Conservation (phyloP, 2,113 vertebrate species). For the Girardinichthys multiradiatus region DNA sequence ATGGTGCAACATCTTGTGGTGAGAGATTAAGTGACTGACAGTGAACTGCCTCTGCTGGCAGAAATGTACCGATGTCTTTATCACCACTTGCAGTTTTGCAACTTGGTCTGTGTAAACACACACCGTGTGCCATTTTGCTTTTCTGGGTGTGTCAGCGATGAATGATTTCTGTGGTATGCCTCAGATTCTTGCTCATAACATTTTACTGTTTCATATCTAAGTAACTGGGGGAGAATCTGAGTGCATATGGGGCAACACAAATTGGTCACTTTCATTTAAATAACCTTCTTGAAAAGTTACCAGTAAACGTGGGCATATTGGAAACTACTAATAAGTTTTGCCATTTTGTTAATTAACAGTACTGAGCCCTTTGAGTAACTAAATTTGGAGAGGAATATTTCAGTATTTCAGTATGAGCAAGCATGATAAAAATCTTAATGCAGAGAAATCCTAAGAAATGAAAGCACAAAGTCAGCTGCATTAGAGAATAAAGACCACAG, state of each 20-base stretch:
- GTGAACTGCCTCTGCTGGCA: not conserved
- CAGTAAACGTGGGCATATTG: not conserved
- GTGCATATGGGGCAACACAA: not conserved
- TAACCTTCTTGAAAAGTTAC: not conserved
- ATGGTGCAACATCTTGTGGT: slow-evolving; percentile 19
- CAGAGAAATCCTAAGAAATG: not conserved
- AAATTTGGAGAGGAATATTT: not conserved
- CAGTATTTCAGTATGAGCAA: not conserved
- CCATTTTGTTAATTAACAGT: not conserved
- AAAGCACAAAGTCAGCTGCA: not conserved
- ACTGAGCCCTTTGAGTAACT: not conserved
- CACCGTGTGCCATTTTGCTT: not conserved
- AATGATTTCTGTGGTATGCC: slow-evolving; percentile 25
- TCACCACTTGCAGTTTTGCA: slow-evolving; percentile 12
- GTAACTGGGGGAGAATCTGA: not conserved
- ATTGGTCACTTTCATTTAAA: not conserved
- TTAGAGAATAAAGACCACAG: not conserved
- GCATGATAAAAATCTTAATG: not conserved
- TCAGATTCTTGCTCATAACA: slow-evolving; percentile 24
- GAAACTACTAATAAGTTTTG: not conserved
- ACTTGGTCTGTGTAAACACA: slow-evolving; percentile 3
- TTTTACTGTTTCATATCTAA: slow-evolving; percentile 9
- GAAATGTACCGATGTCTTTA: not conserved
- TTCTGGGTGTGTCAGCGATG: slow-evolving; percentile 34
- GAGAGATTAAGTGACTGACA: slow-evolving; percentile 11